Conservation (phyloP, 2,797 vertebrate genomes). For the Sebastiscus albofasciatus region DNA sequence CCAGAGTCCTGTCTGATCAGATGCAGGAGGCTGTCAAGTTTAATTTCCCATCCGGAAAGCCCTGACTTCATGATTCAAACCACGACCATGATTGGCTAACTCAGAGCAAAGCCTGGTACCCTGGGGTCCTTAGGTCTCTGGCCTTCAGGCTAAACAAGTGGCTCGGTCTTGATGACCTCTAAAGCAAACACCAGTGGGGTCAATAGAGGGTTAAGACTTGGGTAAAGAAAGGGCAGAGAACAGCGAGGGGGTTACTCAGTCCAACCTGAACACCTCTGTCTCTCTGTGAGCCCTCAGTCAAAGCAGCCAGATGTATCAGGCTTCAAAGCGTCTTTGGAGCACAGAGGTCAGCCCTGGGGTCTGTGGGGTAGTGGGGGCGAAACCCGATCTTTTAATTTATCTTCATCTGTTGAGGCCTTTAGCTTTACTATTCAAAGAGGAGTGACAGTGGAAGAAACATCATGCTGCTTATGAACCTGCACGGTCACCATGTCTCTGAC, state of each 20-base stretch:
- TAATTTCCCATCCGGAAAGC: conserved; percentile 48
- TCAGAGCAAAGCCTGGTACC: conserved; percentile 2
- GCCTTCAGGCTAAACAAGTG: conserved; percentile 48
- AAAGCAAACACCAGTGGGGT: conserved; percentile 49
- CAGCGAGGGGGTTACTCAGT: conserved; percentile 45
- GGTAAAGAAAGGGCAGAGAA: conserved; percentile 43
- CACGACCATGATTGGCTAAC: conserved; percentile 7
- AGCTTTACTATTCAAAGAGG: conserved; percentile 14
- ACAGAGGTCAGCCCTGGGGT: conserved; percentile 38
- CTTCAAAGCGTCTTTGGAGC: conserved; percentile 68
- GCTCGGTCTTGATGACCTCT: conserved; percentile 40
- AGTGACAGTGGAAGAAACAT: background rate
- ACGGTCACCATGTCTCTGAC: conserved; percentile 6
- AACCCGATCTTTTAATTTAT: conserved; percentile 68
- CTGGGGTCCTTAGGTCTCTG: conserved; percentile 26
- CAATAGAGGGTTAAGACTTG: conserved; percentile 40
- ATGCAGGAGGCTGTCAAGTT: conserved; percentile 54
- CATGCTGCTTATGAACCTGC: background rate
- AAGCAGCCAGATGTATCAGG: conserved; percentile 74
- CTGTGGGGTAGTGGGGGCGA: conserved; percentile 24
- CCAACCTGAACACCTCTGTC: conserved; percentile 55
- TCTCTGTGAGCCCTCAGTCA: conserved; percentile 54
- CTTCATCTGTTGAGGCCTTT: conserved; percentile 45
- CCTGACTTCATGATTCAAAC: conserved; percentile 28
- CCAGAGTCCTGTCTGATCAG: conserved; percentile 36